phyloP scores from a whole-genome alignment of 2,113 vertebrate genomes.

The Rhinoderma darwinii region DNA sequence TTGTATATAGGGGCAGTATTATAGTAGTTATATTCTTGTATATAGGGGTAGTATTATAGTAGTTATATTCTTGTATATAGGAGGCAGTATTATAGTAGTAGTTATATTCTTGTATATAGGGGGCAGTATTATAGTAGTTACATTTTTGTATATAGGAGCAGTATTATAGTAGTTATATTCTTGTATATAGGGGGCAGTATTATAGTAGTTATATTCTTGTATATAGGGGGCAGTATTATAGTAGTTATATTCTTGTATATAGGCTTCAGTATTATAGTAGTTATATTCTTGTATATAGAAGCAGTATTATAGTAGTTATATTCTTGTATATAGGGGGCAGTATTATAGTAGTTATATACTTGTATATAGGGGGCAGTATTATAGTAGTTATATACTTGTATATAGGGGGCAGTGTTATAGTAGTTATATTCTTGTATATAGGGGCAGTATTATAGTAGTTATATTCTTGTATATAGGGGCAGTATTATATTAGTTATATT shows the following conservation, averaged over 20 bases:
- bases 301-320: too few species aligned
- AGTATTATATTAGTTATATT: too few species aligned
- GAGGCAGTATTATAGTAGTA: background rate
- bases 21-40: background rate
- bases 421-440: too few species aligned
- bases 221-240: conserved; percentile 6
- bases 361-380: too few species aligned
- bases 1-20: background rate
- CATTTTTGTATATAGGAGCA: background rate
- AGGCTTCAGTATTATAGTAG: background rate
- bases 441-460: too few species aligned
- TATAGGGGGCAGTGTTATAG: too few species aligned
- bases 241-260: conserved; percentile 10
- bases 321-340: too few species aligned
- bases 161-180: conserved; percentile 18
- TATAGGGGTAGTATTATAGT: background rate
- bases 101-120: background rate
- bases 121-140: background rate
- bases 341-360: too few species aligned
- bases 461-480: too few species aligned
- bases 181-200: background rate
- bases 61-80: background rate
- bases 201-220: conserved; percentile 1
- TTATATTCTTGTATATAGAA: too few species aligned
- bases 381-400: too few species aligned